Base-by-base conservation (phyloP, 2,888 invertebrate genomes). In the Augiades crinisus region DNA sequence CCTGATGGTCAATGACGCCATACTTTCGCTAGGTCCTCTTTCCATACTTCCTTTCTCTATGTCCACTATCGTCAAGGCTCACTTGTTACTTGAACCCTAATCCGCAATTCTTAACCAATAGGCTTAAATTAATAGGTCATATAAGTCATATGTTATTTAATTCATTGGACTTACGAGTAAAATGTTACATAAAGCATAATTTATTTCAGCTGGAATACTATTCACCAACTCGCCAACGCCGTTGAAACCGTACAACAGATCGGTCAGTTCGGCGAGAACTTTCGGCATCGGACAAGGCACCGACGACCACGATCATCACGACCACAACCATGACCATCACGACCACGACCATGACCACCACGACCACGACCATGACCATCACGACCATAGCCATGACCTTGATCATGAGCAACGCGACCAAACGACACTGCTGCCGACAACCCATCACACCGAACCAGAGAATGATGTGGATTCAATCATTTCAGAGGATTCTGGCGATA, bases 131-230 rank as follows among this genome's bases (percentile, higher is more conserved):
- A n/a, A n/a, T n/a, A n/a, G n/a, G n/a, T n/a, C n/a, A n/a, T n/a
- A n/a, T n/a, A n/a, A n/a, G n/a, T n/a, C n/a, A n/a, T n/a, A n/a
- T n/a, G n/a, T n/a, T n/a, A n/a, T n/a, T n/a, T n/a, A n/a, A n/a
- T n/a, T n/a, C n/a, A n/a, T n/a, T n/a, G n/a, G n/a, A n/a, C n/a
- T n/a, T n/a, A n/a, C n/a, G n/a, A n/a, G n/a, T n/a, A 21, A 12
- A 21, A 38, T 17, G 5, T 14, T 6, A 22, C 22, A 5, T 4
- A 10, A 3, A 6, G 13, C 1, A 16, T 19, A n/a, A 58, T 59
- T 38, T 12, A 30, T 43, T 90, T 90, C 79, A 95, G 95, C 93
- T 65, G 94, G 94, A 40, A 89, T 94, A 41, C 91, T 95, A 59
- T 92, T 94, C 65, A 86, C 91, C 19, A 92, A 91, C 78, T 91